phyloP scores from a whole-genome alignment of 2,888 invertebrate species.

The Criorhina ranunculi region DNA sequence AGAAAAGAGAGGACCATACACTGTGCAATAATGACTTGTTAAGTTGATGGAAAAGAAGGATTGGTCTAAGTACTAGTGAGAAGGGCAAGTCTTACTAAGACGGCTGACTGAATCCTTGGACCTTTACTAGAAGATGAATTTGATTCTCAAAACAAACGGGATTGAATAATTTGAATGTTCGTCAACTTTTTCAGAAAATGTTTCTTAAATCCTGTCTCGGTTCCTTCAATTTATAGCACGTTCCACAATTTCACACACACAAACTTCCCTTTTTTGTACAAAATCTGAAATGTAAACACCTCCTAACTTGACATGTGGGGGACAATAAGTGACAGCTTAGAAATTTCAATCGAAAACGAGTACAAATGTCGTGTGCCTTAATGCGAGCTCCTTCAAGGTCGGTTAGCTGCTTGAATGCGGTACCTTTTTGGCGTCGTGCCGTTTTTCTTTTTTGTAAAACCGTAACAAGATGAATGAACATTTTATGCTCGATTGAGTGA shows the following conservation, averaged over 20 bases:
- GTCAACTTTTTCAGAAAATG: neutral
- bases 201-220: too few relatives aligned
- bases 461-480: slow-evolving; percentile 42
- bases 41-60: too few relatives aligned
- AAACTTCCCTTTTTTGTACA: neutral
- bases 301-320: slow-evolving; percentile 42
- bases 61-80: neutral
- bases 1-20: too few relatives aligned
- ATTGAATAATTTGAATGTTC: neutral
- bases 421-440: neutral
- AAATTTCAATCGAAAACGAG: slow-evolving; percentile 15
- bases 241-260: neutral
- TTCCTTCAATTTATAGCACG: neutral
- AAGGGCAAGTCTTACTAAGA: neutral
- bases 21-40: slow-evolving; percentile 9
- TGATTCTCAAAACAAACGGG: too few relatives aligned
- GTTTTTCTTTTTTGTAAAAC: slow-evolving; percentile 3
- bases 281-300: slow-evolving; percentile 31
- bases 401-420: slow-evolving; percentile 35
- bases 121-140: too few relatives aligned
- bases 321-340: slow-evolving; percentile 48
- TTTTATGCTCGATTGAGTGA: slow-evolving; percentile 69
- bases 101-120: too few relatives aligned
- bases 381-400: slow-evolving; percentile 44
- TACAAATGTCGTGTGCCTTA: slow-evolving; percentile 42